Conservation (phyloP, 2,113 vertebrate species). For the Upupa epops region DNA sequence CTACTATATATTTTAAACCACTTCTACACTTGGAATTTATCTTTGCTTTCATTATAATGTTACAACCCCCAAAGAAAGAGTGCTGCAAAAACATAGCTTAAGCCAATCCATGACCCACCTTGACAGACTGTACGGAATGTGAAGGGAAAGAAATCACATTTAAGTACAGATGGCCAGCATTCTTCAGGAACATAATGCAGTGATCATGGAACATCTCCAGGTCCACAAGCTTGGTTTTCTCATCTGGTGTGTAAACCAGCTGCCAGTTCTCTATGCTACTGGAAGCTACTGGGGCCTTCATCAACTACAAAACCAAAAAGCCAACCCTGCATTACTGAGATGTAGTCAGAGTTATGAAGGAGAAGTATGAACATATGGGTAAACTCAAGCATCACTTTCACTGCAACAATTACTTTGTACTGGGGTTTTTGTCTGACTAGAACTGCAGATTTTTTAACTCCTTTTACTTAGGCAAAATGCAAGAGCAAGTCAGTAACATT, state of each 20-base stretch:
- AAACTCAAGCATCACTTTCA: background rate
- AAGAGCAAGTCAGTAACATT: background rate
- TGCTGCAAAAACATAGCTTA: background rate
- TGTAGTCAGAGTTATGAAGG: background rate
- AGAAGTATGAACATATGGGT: background rate
- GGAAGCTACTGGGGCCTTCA: conserved; percentile 79
- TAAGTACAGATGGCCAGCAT: conserved; percentile 74
- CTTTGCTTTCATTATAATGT: background rate
- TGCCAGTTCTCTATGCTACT: conserved; percentile 83
- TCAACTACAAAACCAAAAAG: conserved; percentile 75
- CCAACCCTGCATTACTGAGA: background rate
- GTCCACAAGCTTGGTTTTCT: conserved; percentile 83
- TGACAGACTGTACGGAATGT: conserved; percentile 72
- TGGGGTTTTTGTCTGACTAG: background rate
- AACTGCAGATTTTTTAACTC: background rate
- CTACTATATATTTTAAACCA: background rate
- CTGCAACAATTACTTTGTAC: background rate
- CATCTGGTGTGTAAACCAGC: conserved; percentile 76
- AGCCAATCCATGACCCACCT: conserved; percentile 75
- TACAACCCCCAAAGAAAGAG: background rate
- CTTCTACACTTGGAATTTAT: background rate
- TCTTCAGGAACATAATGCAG: conserved; percentile 82
- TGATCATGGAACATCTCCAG: conserved; percentile 89
- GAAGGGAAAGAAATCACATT: conserved; percentile 79
- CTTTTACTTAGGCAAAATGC: background rate